phyloP scores from a whole-genome alignment of 2,888 invertebrate genomes.

The Euphydryas editha region DNA sequence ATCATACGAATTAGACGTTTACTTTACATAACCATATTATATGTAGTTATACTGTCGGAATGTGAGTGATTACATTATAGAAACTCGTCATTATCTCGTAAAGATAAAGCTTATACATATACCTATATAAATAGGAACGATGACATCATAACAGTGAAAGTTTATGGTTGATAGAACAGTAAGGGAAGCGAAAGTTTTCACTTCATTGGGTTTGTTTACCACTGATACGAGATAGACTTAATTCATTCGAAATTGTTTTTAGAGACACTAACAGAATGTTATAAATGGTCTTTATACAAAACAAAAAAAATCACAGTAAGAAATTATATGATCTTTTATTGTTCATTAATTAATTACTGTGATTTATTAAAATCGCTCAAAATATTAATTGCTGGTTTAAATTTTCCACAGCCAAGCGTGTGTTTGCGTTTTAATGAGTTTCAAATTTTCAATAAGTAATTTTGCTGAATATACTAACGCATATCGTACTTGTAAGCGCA shows the following conservation, averaged over 20 bases:
- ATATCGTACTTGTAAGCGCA: too few relatives aligned
- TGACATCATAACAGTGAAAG: slow-evolving; percentile 33
- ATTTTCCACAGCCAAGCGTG: too few relatives aligned
- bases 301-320: too few relatives aligned
- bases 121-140: slow-evolving; percentile 4
- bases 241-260: background rate
- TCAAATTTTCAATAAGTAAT: too few relatives aligned
- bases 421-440: too few relatives aligned
- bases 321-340: too few relatives aligned
- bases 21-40: too few relatives aligned
- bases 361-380: too few relatives aligned
- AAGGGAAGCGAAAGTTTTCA: slow-evolving; percentile 30
- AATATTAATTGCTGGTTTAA: too few relatives aligned
- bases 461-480: too few relatives aligned
- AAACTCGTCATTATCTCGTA: background rate
- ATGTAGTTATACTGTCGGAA: background rate
- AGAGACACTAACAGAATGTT: background rate
- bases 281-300: background rate
- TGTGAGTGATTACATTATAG: background rate
- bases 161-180: slow-evolving; percentile 22
- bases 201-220: slow-evolving; percentile 15
- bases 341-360: too few relatives aligned
- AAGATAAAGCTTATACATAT: slow-evolving; percentile 18
- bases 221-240: background rate
- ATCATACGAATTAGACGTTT: too few relatives aligned